Evolutionary conservation across 1,140 invertebrate genomes (phyloP), one percentile per base, ranked within the genome.

Genomic region (Drosophila ironensis): DNA sequence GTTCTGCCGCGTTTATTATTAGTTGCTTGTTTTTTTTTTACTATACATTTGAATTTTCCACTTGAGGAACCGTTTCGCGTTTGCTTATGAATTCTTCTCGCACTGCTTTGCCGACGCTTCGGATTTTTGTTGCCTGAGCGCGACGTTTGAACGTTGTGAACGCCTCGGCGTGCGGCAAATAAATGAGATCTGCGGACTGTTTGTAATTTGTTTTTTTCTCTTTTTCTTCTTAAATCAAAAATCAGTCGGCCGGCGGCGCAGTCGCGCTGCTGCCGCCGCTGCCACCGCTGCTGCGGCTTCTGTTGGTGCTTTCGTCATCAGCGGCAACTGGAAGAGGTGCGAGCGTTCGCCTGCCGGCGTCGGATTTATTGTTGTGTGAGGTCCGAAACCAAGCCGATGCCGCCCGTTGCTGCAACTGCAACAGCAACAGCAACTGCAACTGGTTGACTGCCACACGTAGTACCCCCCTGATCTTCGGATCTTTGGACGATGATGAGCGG

Each of bases 201-300:
- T 75, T 81, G 77, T 87, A 89, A 88, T 89, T 87, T 77, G 81
- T 75, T 80, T 88, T 88, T 78, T 76, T 69, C 60, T 53, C 42
- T 28, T 54, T 67, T 67, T 68, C 63, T 67, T 60, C 67, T 81
- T 72, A 64, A 80, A 80, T 74, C 77, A 77, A 72, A 87, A 87
- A 87, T 71, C 73, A 76, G 61, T 72, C 67, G 12, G 72, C 33
- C 61, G 56, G 25, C 56, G 35, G 40, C 50, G 42, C 61, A 41
- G 51, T 25, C 14, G 24, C 48, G 19, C 27, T 50, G 30, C 45
- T 33, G 16, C 47, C 11, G 22, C 19, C 19, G 24, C 42, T 24
- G 40, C 33, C 17, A 22, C 9, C 9, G 37, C 14, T 41, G 57
- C 45, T 42, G 44, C 51, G 25, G 28, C 24, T 27, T 60, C 51